Evolutionary conservation across 2,888 invertebrate genomes (phyloP).

Genomic region (Rhamphomyia laevipes): DNA sequence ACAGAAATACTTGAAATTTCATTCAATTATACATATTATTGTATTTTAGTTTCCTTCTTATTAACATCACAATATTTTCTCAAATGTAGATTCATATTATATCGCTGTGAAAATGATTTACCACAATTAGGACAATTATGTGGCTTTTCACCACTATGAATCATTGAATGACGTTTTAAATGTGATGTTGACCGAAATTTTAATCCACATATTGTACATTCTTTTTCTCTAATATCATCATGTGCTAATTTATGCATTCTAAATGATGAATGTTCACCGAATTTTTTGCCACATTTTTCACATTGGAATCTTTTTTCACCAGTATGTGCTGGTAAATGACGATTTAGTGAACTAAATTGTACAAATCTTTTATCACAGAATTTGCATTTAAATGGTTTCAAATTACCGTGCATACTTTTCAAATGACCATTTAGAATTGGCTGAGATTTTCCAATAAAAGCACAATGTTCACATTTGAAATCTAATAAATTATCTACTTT

Average conservation of each 20-base stretch:
- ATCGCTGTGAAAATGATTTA: constrained; percentile 13
- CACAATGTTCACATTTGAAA: too few relatives aligned
- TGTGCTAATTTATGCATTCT: constrained; percentile 37
- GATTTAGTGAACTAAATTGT: constrained; percentile 42
- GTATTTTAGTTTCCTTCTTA: too few relatives aligned
- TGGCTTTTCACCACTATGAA: constrained; percentile 41
- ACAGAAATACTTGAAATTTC: too few relatives aligned
- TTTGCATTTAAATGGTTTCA: constrained; percentile 36
- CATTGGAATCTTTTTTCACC: constrained; percentile 39
- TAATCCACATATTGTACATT: constrained; percentile 32
- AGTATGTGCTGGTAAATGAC: constrained; percentile 43
- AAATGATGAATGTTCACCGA: constrained; percentile 37
- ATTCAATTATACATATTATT: too few relatives aligned
- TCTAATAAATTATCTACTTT: too few relatives aligned
- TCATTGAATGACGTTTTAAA: constrained; percentile 37
- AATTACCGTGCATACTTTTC: too few relatives aligned
- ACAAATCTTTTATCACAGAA: constrained; percentile 43
- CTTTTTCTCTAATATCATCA: constrained; percentile 21
- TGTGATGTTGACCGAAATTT: constrained; percentile 39
- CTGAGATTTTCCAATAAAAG: too few relatives aligned
- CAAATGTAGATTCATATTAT: constrained; percentile 12
- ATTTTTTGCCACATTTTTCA: constrained; percentile 37
- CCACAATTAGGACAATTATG: constrained; percentile 14
- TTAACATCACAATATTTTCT: neutral
- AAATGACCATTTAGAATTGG: too few relatives aligned